These are phyloP conservation scores for Rutilus rutilus DNA, from an alignment of 2,113 vertebrate genomes.

Conservation along the genomic window DNA sequence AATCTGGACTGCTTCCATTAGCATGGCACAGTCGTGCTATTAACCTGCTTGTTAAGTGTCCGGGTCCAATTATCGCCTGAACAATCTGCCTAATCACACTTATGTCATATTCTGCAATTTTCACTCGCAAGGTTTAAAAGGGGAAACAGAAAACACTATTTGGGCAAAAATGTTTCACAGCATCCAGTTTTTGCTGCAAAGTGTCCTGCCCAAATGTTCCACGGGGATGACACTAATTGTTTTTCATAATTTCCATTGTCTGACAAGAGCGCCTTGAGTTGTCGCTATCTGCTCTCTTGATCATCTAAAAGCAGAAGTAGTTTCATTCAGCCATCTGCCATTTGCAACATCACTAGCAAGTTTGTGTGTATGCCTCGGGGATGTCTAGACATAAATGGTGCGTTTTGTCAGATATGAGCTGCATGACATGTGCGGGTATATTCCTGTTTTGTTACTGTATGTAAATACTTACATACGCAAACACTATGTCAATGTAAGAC, in stretches of 20 bases:
- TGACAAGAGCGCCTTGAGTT: not conserved
- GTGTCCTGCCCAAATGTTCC: not conserved
- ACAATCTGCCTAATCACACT: conserved; percentile 32
- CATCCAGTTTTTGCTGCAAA: conserved; percentile 8
- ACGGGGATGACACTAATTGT: conserved; percentile 20
- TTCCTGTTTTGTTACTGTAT: not conserved
- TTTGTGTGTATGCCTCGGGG: not conserved
- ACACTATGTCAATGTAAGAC: too few relatives aligned
- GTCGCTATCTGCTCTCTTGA: conserved; percentile 1
- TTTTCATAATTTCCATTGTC: conserved; percentile 15
- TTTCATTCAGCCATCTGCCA: conserved; percentile 27
- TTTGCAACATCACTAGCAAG: conserved; percentile 24
- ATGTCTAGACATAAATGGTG: conserved; percentile 14
- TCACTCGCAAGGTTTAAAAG: conserved; percentile 31
- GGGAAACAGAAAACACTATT: conserved; percentile 26
- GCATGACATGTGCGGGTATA: not conserved
- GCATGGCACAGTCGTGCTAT: not conserved
- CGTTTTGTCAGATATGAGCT: conserved; percentile 5
- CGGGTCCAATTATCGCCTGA: conserved; percentile 30
- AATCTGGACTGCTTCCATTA: not conserved
- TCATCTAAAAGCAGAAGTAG: conserved; percentile 12
- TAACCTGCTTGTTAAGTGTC: conserved; percentile 35
- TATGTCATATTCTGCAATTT: conserved; percentile 16
- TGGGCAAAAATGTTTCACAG: not conserved
- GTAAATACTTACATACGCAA: not conserved